Base-by-base conservation (phyloP, 2,888 invertebrate species). In the Xestia rhomboidea region DNA sequence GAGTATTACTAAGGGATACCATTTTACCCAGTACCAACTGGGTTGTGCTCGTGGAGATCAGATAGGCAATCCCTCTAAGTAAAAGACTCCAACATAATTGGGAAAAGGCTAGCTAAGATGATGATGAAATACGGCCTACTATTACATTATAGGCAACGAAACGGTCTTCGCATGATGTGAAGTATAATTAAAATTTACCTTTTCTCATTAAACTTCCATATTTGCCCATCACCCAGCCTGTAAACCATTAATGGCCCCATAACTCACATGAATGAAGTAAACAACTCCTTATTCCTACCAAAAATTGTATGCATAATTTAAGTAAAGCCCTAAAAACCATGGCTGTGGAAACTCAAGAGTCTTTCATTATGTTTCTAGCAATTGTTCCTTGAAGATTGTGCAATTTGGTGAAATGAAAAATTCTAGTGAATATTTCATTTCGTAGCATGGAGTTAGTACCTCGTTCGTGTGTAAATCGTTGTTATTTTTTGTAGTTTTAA, bases 361-460 rank as follows among this genome's bases (percentile, higher is more conserved):
- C 15, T 44, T 81, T 77, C 77, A 81, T 81, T 72, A 77, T 41
- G n/a, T 24, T 70, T 18, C 30, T 18, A 18, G 18, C 62, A 82
- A 82, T 78, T 78, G 57, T 78, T 78, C 74, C 68, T 13, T 60
- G 67, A 78, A 68, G 66, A 57, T 46, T 34, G 62, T 74, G 70
- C 82, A 63, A 82, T 82, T 78, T 78, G 63, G 34, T 68, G 27
- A 82, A 82, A 82, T 82, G 82, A 82, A 82, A 82, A 82, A 78
- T 64, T 34, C 38, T 63, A 57, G 4, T 82, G 78, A 82, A 82
- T 78, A 78, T 63, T 82, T 78, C 49, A 82, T 82, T 70, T 57
- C 5, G 44, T 13, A 49, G 24, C 41, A 34, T 27, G 30, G 57
- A 74, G 27, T 27, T n/a, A 38, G 30, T 46, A 41, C 38, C 38